Base-by-base conservation (phyloP, 2,888 invertebrate species). In the Odiellus spinosus region DNA sequence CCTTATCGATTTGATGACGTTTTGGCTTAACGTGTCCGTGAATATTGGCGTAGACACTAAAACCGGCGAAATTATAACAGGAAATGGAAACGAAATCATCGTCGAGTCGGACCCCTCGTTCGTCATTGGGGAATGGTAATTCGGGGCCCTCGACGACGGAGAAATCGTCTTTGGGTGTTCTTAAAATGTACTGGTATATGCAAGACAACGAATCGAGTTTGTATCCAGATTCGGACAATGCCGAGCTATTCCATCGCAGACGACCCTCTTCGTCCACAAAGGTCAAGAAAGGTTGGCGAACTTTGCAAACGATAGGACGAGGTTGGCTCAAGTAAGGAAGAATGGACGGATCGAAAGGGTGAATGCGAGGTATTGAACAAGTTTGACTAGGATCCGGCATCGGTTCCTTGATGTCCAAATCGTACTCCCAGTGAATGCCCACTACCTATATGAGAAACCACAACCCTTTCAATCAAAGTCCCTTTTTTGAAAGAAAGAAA, bases 271-370 rank as follows among this genome's bases (percentile, higher is more conserved):
- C 26, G 21, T 35, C 47, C 2, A 51, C 18, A 14, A 20, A 42
- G 1, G 49, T 52, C 12, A 47, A 42, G 15, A 45, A 38, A 10
- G 26, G 10, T 1, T 32, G 21, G 6, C 52, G 47, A 5, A 20
- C 32, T 15, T 34, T 42, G 40, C 52, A 52, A 17, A 45, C 6
- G 40, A 49, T 45, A 6, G 21, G 20, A 32, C 44, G 49, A 1
- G 41, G 45, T 1, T 21, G 20, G 1, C 35, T 12, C 8, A 52
- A 21, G 32, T 49, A 49, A 2, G 19, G 12, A 45, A 44, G 47
- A 38, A 52, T 44, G 40, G 52, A 52, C n/a, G 49, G 49, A 26
- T 52, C 21, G 32, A 52, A 47, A 1, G 52, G 52, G 15, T 52
- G 52, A 12, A 49, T 11, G 3, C 47, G 38, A 3, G 52, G 52